Conservation (phyloP, 2,888 invertebrate species). For the Drosophila conformis region DNA sequence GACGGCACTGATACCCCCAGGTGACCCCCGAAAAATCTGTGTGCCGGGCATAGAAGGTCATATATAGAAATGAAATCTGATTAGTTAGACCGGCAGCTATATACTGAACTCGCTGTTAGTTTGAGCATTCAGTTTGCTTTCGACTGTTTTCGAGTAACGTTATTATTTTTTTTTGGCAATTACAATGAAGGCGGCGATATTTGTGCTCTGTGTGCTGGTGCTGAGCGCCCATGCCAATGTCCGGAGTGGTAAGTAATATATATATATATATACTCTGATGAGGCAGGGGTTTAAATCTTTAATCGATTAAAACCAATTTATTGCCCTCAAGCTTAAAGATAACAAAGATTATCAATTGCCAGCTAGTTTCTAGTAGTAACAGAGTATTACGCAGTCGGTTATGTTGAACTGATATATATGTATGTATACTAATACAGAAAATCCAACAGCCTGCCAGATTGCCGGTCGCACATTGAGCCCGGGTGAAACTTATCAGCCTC, state of each 20-base stretch:
- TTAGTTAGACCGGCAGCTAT: neutral
- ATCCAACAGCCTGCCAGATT: conserved; percentile 31
- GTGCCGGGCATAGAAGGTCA: conserved; percentile 12
- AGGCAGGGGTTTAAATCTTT: no score
- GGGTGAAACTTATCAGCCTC: conserved; percentile 30
- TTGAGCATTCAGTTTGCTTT: conserved; percentile 1
- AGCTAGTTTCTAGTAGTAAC: no score
- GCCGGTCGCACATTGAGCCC: conserved; percentile 27
- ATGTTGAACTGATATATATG: neutral
- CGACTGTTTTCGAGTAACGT: neutral
- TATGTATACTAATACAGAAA: neutral
- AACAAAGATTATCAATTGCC: no score
- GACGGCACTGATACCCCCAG: neutral
- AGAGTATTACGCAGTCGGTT: neutral
- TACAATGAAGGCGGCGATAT: conserved; percentile 52
- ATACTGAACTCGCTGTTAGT: neutral
- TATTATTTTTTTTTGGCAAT: neutral
- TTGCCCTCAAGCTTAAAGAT: no score
- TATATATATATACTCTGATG: no score
- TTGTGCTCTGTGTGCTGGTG: conserved; percentile 58
- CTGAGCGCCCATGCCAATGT: conserved; percentile 46
- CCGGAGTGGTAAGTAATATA: conserved; percentile 39
- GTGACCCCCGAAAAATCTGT: conserved; percentile 1
- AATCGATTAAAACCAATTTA: no score
- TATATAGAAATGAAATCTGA: neutral